Conservation (phyloP, 2,888 invertebrate genomes). For the Eupithecia subfuscata region DNA sequence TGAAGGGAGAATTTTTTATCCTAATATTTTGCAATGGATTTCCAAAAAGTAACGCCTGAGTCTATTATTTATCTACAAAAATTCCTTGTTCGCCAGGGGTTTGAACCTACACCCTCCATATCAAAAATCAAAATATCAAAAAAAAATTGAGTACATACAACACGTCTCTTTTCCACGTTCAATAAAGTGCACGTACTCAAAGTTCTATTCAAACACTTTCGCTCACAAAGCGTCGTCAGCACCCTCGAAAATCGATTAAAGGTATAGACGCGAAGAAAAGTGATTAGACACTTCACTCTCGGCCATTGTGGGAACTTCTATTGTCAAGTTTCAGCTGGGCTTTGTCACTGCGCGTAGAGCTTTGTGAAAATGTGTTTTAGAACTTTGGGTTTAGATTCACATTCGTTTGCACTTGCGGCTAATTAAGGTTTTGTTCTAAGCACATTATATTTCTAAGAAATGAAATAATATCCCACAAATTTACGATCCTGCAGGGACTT, state of each 20-base stretch:
- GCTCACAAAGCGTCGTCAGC: constrained; percentile 23
- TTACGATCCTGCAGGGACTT: no score
- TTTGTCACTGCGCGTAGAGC: constrained; percentile 7
- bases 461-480: no score
- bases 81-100: no score
- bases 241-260: constrained; percentile 34
- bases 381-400: background rate
- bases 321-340: constrained; percentile 23
- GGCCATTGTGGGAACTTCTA: constrained; percentile 35
- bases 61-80: no score
- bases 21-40: no score
- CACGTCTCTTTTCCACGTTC: background rate
- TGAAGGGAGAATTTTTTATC: no score
- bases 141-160: background rate
- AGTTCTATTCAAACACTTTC: constrained; percentile 26
- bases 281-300: constrained; percentile 39
- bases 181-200: constrained; percentile 12
- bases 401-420: background rate
- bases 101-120: background rate
- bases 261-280: constrained; percentile 39
- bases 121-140: no score
- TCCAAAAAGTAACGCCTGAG: no score
- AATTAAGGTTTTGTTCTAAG: background rate
- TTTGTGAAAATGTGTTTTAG: constrained; percentile 10
- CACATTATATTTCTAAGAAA: no score